These are phyloP conservation scores for Sternotherus odoratus DNA, from an alignment of 2,797 vertebrate species.

Conservation along the genomic window DNA sequence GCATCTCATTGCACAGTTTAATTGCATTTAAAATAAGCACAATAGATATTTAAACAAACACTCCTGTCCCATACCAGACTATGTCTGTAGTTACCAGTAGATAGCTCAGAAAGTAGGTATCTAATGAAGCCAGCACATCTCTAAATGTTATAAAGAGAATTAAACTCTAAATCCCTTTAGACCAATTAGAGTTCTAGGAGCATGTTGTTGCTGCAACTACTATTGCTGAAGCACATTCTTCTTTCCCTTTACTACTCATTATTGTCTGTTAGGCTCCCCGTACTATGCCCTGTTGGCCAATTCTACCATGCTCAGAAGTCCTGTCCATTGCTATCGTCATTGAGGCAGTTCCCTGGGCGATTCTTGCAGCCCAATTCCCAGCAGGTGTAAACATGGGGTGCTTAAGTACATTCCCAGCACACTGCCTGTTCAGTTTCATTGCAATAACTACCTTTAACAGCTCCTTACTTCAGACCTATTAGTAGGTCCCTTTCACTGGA, in stretches of 20 bases:
- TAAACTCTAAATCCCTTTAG: conserved; percentile 7
- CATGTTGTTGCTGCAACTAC: not conserved
- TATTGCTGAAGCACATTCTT: not conserved
- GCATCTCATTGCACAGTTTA: not conserved
- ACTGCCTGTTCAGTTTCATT: not conserved
- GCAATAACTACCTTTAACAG: not conserved
- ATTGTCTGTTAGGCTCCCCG: not conserved
- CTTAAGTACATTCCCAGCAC: not conserved
- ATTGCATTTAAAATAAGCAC: not conserved
- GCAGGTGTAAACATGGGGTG: not conserved
- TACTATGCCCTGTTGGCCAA: not conserved
- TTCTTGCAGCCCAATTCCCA: not conserved
- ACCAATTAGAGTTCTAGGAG: not conserved
- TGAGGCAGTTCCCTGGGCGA: not conserved
- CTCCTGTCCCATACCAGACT: not conserved
- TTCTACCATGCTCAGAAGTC: not conserved
- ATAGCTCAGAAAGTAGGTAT: not conserved
- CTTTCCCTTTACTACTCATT: not conserved
- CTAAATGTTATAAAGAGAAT: not conserved
- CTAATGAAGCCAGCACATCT: not conserved
- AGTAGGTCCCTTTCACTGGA: not conserved
- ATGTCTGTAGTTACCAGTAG: not conserved
- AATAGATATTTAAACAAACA: not conserved
- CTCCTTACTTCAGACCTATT: not conserved
- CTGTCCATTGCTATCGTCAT: not conserved